A percentile compares a stretch with the other conserved stretches of the same genome.
Conservation (phyloP, 2,797 vertebrate genomes). For the Hipposideros larvatus region DNA sequence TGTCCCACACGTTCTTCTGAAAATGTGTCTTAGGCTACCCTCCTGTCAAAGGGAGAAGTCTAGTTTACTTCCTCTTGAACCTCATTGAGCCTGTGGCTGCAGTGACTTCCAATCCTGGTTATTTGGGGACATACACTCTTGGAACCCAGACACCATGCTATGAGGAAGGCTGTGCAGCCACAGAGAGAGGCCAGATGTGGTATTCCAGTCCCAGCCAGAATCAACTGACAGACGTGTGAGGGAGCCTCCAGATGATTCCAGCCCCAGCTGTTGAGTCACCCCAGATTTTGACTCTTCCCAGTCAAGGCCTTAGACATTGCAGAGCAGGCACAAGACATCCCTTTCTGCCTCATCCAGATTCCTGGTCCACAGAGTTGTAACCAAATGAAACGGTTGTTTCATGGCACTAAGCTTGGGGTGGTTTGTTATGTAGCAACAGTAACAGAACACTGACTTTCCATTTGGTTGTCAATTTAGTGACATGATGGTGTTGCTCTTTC, state of each 20-base stretch:
- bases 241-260: background rate
- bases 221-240: background rate
- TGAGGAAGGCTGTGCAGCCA: conserved; percentile 11
- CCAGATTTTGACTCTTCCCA: background rate
- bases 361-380: background rate
- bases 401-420: background rate
- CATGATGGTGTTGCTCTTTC: background rate
- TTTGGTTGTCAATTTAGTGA: background rate
- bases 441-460: background rate
- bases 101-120: conserved; percentile 7
- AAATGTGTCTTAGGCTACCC: background rate
- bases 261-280: background rate
- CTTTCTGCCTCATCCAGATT: background rate
- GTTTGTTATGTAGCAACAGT: background rate
- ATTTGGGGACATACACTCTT: background rate
- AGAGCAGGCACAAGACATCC: background rate
- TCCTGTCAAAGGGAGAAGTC: background rate
- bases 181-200: background rate
- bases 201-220: background rate
- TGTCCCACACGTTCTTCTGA: background rate
- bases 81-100: background rate
- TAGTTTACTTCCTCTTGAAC: background rate
- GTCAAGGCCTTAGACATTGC: background rate
- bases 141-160: background rate
- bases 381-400: background rate